phyloP scores from a whole-genome alignment of 2,888 invertebrate genomes.

The Imbricaverruca yamaguchii region DNA sequence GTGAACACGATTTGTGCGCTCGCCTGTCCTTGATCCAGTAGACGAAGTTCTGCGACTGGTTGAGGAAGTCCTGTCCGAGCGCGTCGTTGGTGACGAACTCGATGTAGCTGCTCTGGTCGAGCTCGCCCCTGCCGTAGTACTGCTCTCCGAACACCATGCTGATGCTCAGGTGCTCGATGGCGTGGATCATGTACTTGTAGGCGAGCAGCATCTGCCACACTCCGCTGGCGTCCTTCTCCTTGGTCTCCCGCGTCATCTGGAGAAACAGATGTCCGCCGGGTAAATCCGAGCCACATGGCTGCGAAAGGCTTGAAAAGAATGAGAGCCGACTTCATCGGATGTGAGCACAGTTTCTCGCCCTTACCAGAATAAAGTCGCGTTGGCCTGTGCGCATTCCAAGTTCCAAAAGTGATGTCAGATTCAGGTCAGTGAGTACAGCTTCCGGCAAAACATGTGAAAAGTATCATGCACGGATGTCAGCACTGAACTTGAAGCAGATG shows the following conservation, averaged over 20 bases:
- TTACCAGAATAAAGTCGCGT: too few species aligned
- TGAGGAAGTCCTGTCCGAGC: constrained; percentile 43
- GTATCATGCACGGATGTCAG: background rate
- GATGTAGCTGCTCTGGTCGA: constrained; percentile 39
- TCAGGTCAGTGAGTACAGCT: too few species aligned
- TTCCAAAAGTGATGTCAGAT: too few species aligned
- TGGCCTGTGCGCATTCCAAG: too few species aligned
- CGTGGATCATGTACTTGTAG: constrained; percentile 45
- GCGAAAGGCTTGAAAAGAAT: too few species aligned
- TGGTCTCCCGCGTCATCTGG: constrained; percentile 29
- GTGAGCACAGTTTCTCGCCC: too few species aligned
- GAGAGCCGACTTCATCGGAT: too few species aligned
- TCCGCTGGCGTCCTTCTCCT: constrained; percentile 29
- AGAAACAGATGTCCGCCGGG: too few species aligned
- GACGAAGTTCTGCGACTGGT: constrained; percentile 42
- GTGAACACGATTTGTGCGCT: too few species aligned
- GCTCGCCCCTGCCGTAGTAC: constrained; percentile 42
- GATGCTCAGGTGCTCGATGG: constrained; percentile 44
- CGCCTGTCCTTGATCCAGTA: constrained; percentile 38
- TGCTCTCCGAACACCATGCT: constrained; percentile 44
- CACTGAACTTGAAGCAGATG: background rate
- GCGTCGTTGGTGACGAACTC: constrained; percentile 42
- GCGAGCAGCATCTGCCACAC: constrained; percentile 41
- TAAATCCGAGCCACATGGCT: too few species aligned
- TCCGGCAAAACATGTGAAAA: too few species aligned